phyloP scores from a whole-genome alignment of 2,888 invertebrate species.

The Philhelius pedissequus region DNA sequence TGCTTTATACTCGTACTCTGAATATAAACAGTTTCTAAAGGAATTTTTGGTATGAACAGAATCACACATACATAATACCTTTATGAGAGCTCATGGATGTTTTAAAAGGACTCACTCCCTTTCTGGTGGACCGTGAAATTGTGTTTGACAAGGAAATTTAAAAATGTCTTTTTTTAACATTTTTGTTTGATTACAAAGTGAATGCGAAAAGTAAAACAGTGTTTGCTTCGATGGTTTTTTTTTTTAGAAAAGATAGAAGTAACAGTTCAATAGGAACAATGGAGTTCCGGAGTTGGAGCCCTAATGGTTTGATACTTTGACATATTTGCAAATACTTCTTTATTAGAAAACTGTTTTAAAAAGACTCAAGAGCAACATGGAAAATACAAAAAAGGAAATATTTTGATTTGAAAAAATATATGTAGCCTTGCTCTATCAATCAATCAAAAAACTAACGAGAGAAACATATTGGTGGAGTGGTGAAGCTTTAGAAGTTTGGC shows the following conservation, averaged over 20 bases:
- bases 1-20: not conserved
- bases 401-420: no score
- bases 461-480: no score
- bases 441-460: no score
- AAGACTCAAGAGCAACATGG: no score
- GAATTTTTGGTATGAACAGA: not conserved
- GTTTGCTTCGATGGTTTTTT: not conserved
- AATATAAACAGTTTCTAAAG: not conserved
- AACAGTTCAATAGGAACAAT: not conserved
- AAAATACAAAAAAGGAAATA: no score
- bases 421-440: no score
- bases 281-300: no score
- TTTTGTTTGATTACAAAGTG: conserved; percentile 16
- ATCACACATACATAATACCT: not conserved
- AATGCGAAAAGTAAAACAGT: conserved; percentile 2
- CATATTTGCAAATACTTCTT: no score
- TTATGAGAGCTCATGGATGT: not conserved
- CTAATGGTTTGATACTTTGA: no score
- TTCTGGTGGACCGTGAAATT: conserved; percentile 4
- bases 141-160: conserved; percentile 7
- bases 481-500: no score
- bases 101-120: not conserved
- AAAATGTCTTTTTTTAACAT: not conserved
- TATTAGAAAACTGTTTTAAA: no score
- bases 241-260: not conserved